Evolutionary conservation across 2,888 invertebrate genomes (phyloP), one percentile per base, ranked within the genome.

Genomic region (Patella caerulea): DNA sequence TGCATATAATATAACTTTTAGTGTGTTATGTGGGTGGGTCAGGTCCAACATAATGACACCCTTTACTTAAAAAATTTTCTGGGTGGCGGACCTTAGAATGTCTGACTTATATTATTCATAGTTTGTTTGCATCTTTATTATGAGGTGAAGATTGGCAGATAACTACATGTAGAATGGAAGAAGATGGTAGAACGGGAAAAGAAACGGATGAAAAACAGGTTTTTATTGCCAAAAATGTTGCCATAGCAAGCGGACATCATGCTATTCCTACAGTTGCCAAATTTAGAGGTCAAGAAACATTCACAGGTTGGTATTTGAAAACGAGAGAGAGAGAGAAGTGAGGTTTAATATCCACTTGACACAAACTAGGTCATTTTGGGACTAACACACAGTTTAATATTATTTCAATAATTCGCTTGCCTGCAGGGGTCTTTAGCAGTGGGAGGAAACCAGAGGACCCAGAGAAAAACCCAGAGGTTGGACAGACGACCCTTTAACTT

Each of bases 171-270:
- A 79, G 81, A 56, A 83, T 88, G 11, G 83, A 83, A 24, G 85
- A 88, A n/a, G 86, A 87, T 78, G 87, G 88, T 2, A 77, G 84
- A 65, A 83, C 83, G 7, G 81, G 79, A 9, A 79, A 71, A 34
- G 74, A 79, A 14, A 78, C 77, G 24, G 77, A 79, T 11, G 77
- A 82, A n/a, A 71, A 77, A 17, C 78, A 84, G 65, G 74, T 85
- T 11, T 85, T 83, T 76, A 77, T 77, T 34, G 83, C 86, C 54
- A 86, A 83, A 75, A 87, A 83, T 81, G 83, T 90, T 71, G 88
- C 89, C 69, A 83, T 91, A 78, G 88, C 89, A 72, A 86, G 89
- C 53, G 90, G 91, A 9, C 90, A 90, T 78, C 90, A 90, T 82
- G 88, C 88, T 24, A 87, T 85, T 80, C 90, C 91, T 17, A 86